Base-by-base conservation (phyloP, 2,888 invertebrate species). In the Heliconius ismenius region DNA sequence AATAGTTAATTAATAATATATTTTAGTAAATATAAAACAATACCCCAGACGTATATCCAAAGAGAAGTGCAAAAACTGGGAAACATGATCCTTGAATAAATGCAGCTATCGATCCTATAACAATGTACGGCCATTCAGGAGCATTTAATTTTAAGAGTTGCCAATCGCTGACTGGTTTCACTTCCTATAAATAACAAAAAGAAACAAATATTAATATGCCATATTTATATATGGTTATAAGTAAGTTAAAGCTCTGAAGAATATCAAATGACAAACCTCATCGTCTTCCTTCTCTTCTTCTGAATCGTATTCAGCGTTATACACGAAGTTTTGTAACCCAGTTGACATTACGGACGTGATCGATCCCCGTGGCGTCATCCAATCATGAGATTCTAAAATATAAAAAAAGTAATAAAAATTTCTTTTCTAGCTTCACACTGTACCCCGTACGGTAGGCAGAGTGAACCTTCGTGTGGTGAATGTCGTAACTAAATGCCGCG, bases 1-100 rank as follows among this genome's bases (percentile, higher is more conserved):
- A 49, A 49, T 49, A 49, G 3, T 49, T 43, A 21, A 49, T 0
- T 7, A 49, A 49, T 49, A 49, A 36, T 36, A 36, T 4, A 15
- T 43, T 18, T 43, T 4, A 43, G 15, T 15, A 43, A 6, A 39
- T 73, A 4, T 32, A 7, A 70, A 39, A 64, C 70, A 92, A 89
- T 87, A 95, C 95, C 80, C 95, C 95, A 82, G 96, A 95, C 11
- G 96, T 95, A 83, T 96, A 96, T 69, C 96, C 96, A 83, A 96
- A 96, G 2, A 97, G 91, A n/a, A 96, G 88, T 0, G 96, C 96
- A 84, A 96, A 96, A 0, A 94, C 93, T 6, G 96, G 96, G 82
- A 96, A 95, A 76, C 95, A 95, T 0, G 95, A 94, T 13, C 97
- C 97, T 76, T 96, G 96, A 4, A 95, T 84, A 39, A 95, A 92